phyloP scores from a whole-genome alignment of 30 jellyfish, hydroid and myxozoan genomes.

The Hydractinia echinata region DNA sequence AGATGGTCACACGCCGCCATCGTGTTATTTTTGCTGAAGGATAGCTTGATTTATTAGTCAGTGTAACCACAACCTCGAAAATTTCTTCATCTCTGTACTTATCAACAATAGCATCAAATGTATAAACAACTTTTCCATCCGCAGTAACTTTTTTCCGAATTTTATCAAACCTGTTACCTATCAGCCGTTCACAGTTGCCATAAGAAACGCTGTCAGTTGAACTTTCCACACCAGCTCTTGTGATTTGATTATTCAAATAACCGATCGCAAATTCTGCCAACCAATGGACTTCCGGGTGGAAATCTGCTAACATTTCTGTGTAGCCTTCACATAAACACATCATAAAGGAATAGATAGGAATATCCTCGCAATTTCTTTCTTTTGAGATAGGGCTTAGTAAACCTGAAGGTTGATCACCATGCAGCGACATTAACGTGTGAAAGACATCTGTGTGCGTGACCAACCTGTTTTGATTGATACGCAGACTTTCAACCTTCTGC shows the following conservation, averaged over 20 bases:
- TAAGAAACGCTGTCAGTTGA: constrained; percentile 47
- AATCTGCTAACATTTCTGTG: constrained; percentile 51
- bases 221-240: not conserved
- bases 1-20: constrained; percentile 97
- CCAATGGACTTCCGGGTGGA: constrained; percentile 69
- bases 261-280: constrained; percentile 92
- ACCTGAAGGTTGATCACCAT: constrained; percentile 50
- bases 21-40: constrained; percentile 27
- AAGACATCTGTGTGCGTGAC: constrained; percentile 58
- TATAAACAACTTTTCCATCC: constrained; percentile 26
- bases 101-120: constrained; percentile 65
- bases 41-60: not conserved
- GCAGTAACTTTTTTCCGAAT: constrained; percentile 35
- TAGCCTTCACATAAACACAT: constrained; percentile 78
- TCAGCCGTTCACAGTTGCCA: constrained; percentile 86
- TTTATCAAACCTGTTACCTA: constrained; percentile 70
- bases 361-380: constrained; percentile 58
- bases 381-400: constrained; percentile 46
- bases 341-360: constrained; percentile 81
- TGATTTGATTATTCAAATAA: constrained; percentile 53
- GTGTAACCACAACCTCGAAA: constrained; percentile 75
- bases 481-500: constrained; percentile 27
- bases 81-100: constrained; percentile 82
- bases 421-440: constrained; percentile 53
- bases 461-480: constrained; percentile 63